These are phyloP conservation scores for Sialia sialis DNA, from an alignment of 2,113 vertebrate genomes.

Conservation along the genomic window DNA sequence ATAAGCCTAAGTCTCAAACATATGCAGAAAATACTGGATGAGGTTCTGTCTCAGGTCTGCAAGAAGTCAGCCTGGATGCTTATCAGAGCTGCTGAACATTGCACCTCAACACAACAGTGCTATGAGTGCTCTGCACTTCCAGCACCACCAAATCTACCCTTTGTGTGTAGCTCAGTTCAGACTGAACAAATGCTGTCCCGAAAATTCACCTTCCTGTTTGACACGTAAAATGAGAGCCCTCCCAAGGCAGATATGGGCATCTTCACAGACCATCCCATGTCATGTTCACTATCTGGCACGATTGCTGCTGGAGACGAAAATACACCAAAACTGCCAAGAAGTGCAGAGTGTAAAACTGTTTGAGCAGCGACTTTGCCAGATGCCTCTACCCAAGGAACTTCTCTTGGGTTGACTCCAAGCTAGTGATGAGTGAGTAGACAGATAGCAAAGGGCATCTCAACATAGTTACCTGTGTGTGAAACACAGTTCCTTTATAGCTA, in stretches of 20 bases:
- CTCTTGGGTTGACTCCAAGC: neutral
- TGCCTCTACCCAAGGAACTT: neutral
- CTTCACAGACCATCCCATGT: neutral
- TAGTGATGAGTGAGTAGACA: neutral
- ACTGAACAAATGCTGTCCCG: fast-evolving
- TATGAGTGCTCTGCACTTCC: neutral
- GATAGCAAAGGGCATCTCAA: neutral
- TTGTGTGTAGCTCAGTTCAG: neutral
- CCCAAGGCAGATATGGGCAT: neutral
- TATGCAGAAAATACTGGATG: constrained; percentile 15
- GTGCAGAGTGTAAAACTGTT: neutral
- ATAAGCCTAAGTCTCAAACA: constrained; percentile 26
- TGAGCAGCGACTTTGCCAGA: neutral
- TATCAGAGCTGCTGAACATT: neutral
- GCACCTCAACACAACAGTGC: neutral
- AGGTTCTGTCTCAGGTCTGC: neutral
- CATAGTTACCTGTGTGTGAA: neutral
- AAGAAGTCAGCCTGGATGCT: neutral
- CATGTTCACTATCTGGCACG: neutral
- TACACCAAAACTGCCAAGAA: neutral
- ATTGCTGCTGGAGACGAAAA: neutral
- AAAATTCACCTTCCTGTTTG: neutral
- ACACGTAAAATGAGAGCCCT: neutral
- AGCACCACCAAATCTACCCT: neutral
- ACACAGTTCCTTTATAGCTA: neutral